Evolutionary conservation across 2,797 vertebrate genomes (phyloP).

Genomic region (Glyptemys insculpta): DNA sequence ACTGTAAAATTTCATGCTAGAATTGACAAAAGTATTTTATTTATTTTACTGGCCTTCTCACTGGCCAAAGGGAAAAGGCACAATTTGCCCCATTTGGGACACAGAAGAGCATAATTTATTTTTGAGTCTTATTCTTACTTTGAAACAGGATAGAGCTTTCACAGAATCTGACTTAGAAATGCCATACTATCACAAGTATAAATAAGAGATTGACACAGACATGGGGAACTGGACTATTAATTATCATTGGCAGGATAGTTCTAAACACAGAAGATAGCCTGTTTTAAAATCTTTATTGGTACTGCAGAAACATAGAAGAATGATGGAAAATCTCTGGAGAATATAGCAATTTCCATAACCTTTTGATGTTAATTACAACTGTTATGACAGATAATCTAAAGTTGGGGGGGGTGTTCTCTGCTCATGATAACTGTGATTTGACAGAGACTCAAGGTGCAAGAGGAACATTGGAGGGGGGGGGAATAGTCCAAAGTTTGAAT

Average conservation of each 20-base stretch:
- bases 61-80: neutral
- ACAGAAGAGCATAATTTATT: neutral
- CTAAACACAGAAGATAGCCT: conserved; percentile 10
- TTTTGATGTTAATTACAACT: conserved; percentile 77
- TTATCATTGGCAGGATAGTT: neutral
- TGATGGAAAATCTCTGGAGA: conserved; percentile 67
- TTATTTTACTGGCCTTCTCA: neutral
- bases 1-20: neutral
- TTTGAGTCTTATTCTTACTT: neutral
- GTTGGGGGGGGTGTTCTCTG: conserved; percentile 32
- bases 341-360: conserved; percentile 54
- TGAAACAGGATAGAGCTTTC: conserved; percentile 46
- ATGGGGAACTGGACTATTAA: neutral
- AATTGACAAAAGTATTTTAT: neutral
- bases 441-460: neutral
- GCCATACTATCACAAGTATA: conserved; percentile 24
- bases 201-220: conserved; percentile 25
- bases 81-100: neutral
- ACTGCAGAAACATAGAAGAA: neutral
- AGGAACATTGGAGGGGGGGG: neutral
- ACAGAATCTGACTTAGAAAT: conserved; percentile 30
- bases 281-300: conserved; percentile 46
- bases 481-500: conserved; percentile 11
- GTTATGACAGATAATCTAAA: conserved; percentile 60
- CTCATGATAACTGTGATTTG: neutral